These are phyloP conservation scores for Galagoides demidoff DNA, from an alignment of 2,797 vertebrate species.

Conservation along the genomic window DNA sequence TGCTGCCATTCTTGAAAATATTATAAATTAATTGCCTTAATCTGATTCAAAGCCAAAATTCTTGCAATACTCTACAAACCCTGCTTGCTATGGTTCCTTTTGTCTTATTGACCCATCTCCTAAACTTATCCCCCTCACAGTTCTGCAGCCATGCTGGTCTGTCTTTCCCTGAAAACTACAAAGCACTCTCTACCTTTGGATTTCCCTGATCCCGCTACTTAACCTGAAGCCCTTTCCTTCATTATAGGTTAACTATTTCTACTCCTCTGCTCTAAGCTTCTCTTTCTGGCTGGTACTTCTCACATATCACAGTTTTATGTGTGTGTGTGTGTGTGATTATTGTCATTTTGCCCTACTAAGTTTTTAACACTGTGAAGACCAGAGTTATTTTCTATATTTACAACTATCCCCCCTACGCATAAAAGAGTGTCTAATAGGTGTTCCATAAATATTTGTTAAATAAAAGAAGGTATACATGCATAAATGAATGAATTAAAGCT, in stretches of 20 bases:
- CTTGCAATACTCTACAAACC: background rate
- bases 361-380: background rate
- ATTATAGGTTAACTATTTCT: background rate
- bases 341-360: background rate
- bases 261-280: background rate
- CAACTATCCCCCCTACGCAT: background rate
- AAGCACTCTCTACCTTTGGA: background rate
- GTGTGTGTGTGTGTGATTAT: background rate
- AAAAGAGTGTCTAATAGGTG: background rate
- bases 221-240: background rate
- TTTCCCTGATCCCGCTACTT: background rate
- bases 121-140: background rate
- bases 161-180: background rate
- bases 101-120: background rate
- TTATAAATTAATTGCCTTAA: slow-evolving; percentile 3
- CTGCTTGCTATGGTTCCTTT: background rate
- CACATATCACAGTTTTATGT: background rate
- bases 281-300: background rate
- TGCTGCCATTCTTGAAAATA: slow-evolving; percentile 34
- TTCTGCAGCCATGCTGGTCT: background rate
- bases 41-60: background rate
- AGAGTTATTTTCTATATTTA: background rate
- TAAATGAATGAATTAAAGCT: background rate
- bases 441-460: slow-evolving; percentile 11
- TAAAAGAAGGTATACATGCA: background rate